These are phyloP conservation scores for Corapipo altera DNA, from an alignment of 2,113 vertebrate genomes.

Conservation along the genomic window DNA sequence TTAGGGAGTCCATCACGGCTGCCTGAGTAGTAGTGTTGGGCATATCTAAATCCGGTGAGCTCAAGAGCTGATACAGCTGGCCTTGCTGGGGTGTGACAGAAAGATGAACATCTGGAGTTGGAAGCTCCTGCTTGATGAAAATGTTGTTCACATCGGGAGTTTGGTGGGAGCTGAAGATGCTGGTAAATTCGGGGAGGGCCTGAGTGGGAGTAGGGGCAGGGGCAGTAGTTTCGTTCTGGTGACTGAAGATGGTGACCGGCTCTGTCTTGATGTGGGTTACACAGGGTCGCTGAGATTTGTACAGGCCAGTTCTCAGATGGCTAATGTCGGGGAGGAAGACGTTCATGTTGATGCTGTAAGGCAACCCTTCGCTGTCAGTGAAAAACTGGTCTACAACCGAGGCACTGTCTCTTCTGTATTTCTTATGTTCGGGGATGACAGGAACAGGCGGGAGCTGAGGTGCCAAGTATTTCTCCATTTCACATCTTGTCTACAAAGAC, in stretches of 20 bases:
- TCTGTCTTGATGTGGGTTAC: constrained; percentile 90
- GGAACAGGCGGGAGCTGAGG: constrained; percentile 78
- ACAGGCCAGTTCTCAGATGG: constrained; percentile 88
- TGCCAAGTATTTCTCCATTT: constrained; percentile 91
- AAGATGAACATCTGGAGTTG: constrained; percentile 82
- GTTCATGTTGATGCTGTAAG: constrained; percentile 96
- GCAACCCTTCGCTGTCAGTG: constrained; percentile 83
- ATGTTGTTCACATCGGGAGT: constrained; percentile 80
- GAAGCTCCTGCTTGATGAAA: constrained; percentile 93
- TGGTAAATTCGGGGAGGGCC: constrained; percentile 85
- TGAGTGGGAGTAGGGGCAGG: constrained; percentile 67
- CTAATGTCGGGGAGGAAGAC: constrained; percentile 90
- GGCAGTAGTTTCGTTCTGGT: constrained; percentile 79
- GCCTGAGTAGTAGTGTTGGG: constrained; percentile 77
- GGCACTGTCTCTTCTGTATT: constrained; percentile 84
- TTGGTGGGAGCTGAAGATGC: constrained; percentile 82
- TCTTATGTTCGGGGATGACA: constrained; percentile 80
- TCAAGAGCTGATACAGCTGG: constrained; percentile 91
- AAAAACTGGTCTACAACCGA: constrained; percentile 90
- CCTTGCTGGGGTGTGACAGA: constrained; percentile 84
- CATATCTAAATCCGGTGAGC: constrained; percentile 89
- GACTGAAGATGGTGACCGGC: constrained; percentile 82
- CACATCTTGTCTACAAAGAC: constrained; percentile 85
- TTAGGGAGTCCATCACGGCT: constrained; percentile 81
- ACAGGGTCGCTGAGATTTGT: constrained; percentile 83